Base-by-base conservation (phyloP, 1,140 invertebrate species). In the Chionoecetes opilio region DNA sequence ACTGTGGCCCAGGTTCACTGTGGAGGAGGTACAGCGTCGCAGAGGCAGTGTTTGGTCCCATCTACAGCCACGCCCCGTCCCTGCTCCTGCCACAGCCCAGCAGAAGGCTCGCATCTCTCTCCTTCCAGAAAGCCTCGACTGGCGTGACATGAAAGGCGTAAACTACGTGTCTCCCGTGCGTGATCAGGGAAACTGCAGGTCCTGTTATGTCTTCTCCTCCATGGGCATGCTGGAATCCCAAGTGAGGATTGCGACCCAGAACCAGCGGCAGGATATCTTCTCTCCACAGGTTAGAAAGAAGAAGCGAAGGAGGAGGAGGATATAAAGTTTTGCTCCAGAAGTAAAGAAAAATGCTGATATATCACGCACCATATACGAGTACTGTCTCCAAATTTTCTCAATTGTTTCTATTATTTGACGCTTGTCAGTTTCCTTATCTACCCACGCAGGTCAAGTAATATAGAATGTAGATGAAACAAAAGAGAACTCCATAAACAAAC, bases 161-260 rank as follows among this genome's bases (percentile, higher is more conserved):
- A 97, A 97, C 95, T 98, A 97, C 97, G 97, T 98, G 3, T 97
- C 97, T 35, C 97, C 97, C 1, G 97, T 98, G 17, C 96, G 96
- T 41, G 96, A 96, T 82, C 96, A 96, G 96, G 97, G 97, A 8
- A 9, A 38, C 8, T 98, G 97, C 96, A 97, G 97, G 3, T 97
- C 97, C 95, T 98, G 97, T 92, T 98, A 97, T 96, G 97, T 97
- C 14, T 98, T 97, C 96, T 96, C 97, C 9, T 97, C 97, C 17
- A 96, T 97, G 96, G 97, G 96, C 1, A 97, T 97, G 97, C 96
- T 97, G 92, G 97, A 97, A 94, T 97, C 97, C 21, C 94, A 97
- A 35, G 94, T 97, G 6, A 96, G 97, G 84, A 97, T 97, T 26
- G 96, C 96, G 63, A 97, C 97, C 29, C 97, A 97, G 82, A 97